A percentile compares a stretch with the other conserved stretches of the same genome.
These are phyloP conservation scores for Centropristis striata DNA, from an alignment of 2,113 vertebrate genomes.

Conservation along the genomic window DNA sequence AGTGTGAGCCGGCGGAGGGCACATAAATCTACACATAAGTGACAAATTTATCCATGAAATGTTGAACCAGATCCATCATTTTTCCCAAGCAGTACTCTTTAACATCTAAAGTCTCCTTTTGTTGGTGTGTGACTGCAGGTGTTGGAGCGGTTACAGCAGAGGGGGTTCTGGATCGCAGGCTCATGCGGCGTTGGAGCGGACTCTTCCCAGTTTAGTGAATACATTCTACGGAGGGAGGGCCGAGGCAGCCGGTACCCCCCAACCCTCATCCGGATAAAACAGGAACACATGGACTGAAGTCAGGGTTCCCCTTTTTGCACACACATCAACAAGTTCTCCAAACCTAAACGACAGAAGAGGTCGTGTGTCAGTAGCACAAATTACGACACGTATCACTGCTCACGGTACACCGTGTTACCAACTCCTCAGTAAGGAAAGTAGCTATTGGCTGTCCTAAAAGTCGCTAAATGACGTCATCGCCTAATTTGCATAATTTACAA, in stretches of 20 bases:
- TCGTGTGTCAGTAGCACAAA: too few species aligned
- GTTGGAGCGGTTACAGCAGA: conserved; percentile 93
- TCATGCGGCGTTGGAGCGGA: conserved; percentile 96
- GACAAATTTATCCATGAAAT: not conserved
- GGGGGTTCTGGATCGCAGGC: conserved; percentile 93
- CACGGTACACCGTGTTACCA: too few species aligned
- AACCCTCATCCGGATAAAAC: conserved; percentile 92
- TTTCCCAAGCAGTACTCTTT: not conserved
- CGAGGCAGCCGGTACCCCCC: conserved; percentile 84
- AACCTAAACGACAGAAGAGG: too few species aligned
- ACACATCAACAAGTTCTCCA: not conserved
- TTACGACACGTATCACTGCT: too few species aligned
- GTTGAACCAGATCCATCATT: not conserved
- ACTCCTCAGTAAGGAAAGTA: too few species aligned
- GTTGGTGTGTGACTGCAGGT: conserved; percentile 85
- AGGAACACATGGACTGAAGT: conserved; percentile 91
- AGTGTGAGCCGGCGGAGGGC: not conserved
- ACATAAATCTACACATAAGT: too few species aligned
- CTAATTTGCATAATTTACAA: too few species aligned
- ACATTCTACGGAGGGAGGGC: conserved; percentile 91
- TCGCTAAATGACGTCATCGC: too few species aligned
- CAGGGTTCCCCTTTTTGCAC: not conserved
- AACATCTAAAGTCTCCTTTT: conserved; percentile 11
- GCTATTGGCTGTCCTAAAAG: too few species aligned
- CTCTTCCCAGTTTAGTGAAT: conserved; percentile 97